Percentiles rank a stretch among this genome's conserved stretches.
Conservation (phyloP, 2,888 invertebrate species). For the Campoplex capitator region DNA sequence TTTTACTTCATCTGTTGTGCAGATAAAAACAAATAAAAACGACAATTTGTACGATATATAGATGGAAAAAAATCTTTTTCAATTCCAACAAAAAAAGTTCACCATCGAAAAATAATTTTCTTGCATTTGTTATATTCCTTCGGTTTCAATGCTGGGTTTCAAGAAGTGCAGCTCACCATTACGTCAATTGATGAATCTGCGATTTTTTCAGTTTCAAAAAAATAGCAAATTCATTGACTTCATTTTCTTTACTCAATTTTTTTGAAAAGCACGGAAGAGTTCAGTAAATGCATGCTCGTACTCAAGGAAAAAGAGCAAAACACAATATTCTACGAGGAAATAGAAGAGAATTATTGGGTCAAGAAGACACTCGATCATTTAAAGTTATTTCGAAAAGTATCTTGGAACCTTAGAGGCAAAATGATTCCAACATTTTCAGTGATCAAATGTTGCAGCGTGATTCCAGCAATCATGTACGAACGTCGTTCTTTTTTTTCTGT, state of each 20-base stretch:
- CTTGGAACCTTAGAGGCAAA: too few relatives aligned
- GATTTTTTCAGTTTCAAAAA: slow-evolving; percentile 26
- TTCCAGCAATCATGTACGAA: not conserved
- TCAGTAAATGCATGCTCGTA: slow-evolving; percentile 41
- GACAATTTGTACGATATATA: not conserved
- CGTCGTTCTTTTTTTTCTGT: not conserved
- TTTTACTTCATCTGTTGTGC: slow-evolving; percentile 55
- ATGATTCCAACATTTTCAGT: not conserved
- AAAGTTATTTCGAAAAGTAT: not conserved
- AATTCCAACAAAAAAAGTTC: not conserved
- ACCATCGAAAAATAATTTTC: not conserved
- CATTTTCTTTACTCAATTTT: slow-evolving; percentile 29
- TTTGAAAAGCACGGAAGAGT: slow-evolving; percentile 1
- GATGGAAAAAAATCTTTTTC: not conserved
- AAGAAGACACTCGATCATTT: not conserved
- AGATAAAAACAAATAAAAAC: slow-evolving; percentile 4
- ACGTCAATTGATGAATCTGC: not conserved
- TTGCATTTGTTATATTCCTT: not conserved
- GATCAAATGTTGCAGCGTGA: too few relatives aligned
- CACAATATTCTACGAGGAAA: slow-evolving; percentile 3
- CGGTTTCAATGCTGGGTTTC: not conserved
- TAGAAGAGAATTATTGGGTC: slow-evolving; percentile 15
- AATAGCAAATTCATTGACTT: not conserved
- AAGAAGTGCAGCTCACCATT: not conserved
- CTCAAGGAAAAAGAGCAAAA: not conserved